These are phyloP conservation scores for Hydropsyche tenuis DNA, from an alignment of 1,140 invertebrate genomes.

Conservation along the genomic window DNA sequence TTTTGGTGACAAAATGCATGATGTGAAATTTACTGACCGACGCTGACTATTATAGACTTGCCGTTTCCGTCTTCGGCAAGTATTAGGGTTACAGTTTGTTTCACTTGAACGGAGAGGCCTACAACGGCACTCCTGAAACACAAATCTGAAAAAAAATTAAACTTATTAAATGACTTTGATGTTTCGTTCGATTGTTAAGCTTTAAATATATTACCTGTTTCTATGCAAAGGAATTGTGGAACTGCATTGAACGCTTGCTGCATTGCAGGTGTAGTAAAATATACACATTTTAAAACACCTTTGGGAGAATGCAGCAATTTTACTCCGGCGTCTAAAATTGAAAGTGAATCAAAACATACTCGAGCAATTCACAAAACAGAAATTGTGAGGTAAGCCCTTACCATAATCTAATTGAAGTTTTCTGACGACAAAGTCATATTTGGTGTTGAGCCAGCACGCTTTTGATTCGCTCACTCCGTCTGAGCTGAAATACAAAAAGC, in stretches of 20 bases:
- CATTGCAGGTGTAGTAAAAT: slow-evolving; percentile 61
- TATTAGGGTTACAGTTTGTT: slow-evolving; percentile 58
- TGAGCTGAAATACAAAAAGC: neutral
- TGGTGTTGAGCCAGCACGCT: slow-evolving; percentile 60
- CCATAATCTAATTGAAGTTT: slow-evolving; percentile 61
- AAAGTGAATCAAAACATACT: neutral
- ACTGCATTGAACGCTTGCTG: slow-evolving; percentile 61
- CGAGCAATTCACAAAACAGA: neutral
- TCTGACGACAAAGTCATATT: slow-evolving; percentile 60
- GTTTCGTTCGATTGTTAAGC: neutral
- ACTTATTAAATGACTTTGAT: neutral
- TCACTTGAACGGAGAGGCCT: slow-evolving; percentile 52
- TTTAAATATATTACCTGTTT: slow-evolving; percentile 54
- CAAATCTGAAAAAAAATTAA: slow-evolving; percentile 54
- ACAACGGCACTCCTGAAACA: slow-evolving; percentile 58
- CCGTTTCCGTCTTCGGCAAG: slow-evolving; percentile 61
- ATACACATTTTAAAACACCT: slow-evolving; percentile 59
- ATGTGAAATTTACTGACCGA: slow-evolving; percentile 51
- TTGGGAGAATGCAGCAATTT: slow-evolving; percentile 58
- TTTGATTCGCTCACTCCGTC: slow-evolving; percentile 52
- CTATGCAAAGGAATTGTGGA: slow-evolving; percentile 61
- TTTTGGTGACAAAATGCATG: neutral
- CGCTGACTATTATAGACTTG: slow-evolving; percentile 61
- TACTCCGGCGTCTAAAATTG: slow-evolving; percentile 57
- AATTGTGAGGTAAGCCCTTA: slow-evolving; percentile 33